Percentiles rank a stretch among this genome's conserved stretches.
phyloP scores from a whole-genome alignment of 2,888 invertebrate genomes.

The Drosophila picticornis region DNA sequence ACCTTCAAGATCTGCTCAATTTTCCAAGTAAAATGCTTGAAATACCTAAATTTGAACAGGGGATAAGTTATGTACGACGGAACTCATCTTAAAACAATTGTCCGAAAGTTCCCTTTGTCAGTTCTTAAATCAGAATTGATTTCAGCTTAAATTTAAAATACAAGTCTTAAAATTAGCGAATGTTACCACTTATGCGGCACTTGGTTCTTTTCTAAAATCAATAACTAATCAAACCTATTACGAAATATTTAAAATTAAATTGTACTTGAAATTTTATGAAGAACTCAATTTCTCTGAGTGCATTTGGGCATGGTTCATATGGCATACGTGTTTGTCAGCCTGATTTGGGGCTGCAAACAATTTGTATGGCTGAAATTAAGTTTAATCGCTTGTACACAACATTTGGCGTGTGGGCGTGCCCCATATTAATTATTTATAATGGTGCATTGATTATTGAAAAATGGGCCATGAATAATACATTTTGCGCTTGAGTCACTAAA shows the following conservation, averaged over 20 bases:
- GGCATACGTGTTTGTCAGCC: conserved; percentile 14
- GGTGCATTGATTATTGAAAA: conserved; percentile 55
- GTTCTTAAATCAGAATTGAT: too few relatives aligned
- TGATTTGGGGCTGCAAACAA: conserved; percentile 14
- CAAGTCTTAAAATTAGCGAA: not conserved
- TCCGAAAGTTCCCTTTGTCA: too few relatives aligned
- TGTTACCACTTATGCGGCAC: not conserved
- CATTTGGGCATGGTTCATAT: not conserved
- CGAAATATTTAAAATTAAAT: not conserved
- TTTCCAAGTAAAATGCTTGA: fast-evolving
- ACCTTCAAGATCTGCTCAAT: not conserved
- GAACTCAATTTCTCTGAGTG: not conserved
- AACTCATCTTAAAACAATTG: fast-evolving
- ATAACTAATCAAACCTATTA: not conserved
- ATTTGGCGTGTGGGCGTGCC: conserved; percentile 18
- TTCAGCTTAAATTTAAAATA: not conserved
- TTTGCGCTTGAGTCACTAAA: conserved; percentile 57
- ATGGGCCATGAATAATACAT: conserved; percentile 43
- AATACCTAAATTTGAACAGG: not conserved
- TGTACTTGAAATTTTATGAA: not conserved
- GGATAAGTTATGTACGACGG: not conserved
- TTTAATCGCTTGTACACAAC: conserved; percentile 20
- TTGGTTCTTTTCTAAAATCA: not conserved
- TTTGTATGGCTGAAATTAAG: conserved; percentile 26
- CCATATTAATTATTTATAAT: conserved; percentile 50